Evolutionary conservation across 2,888 invertebrate species (phyloP), one percentile per base, ranked within the genome.

Genomic region (Caenorhabditis sp.): DNA sequence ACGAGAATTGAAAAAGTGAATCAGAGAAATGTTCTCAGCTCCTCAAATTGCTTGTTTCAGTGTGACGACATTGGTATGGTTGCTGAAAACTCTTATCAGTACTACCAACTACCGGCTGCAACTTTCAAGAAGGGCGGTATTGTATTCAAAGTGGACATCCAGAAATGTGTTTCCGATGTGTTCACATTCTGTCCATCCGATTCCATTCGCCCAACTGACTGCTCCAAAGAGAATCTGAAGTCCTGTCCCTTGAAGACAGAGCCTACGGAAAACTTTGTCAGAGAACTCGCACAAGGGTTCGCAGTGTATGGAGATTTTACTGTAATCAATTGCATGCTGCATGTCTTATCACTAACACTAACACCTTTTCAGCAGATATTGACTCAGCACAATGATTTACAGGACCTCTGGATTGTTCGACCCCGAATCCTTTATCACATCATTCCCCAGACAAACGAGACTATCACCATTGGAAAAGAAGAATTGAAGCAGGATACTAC

Each of bases 41-140:
- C 22, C 59, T 59, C 49, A 26, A 26, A 26, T 14, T 26, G 10
- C 1, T 38, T 24, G 2, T 68, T 68, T 54, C 54, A 70, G 77
- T 77, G 77, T 63, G 77, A 77, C 35, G 77, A 77, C 70, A 70
- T 77, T 16, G 77, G 77, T 14, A 38, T 0, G 10, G 47, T 77
- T 1, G 22, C 5, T 8, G 51, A 49, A 1, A 10, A 22, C 16
- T 12, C 51, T 54, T 77, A 77, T 70, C 69, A 70, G 41, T 70
- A 63, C 70, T 77, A 69, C 31, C 35, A 31, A 0, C 16, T 77
- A 22, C 77, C 77, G 14, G 35, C 22, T 0, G 49, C 44, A 7
- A 77, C 77, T 0, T 77, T 77, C 51, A 4, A 38, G 4, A 59
- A 14, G 47, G 22, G 70, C 10, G 63, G 47, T 5, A 2, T 22